Evolutionary conservation across 2,888 invertebrate species (phyloP), one percentile per base, ranked within the genome.

Genomic region (Acanthopleura granulata): DNA sequence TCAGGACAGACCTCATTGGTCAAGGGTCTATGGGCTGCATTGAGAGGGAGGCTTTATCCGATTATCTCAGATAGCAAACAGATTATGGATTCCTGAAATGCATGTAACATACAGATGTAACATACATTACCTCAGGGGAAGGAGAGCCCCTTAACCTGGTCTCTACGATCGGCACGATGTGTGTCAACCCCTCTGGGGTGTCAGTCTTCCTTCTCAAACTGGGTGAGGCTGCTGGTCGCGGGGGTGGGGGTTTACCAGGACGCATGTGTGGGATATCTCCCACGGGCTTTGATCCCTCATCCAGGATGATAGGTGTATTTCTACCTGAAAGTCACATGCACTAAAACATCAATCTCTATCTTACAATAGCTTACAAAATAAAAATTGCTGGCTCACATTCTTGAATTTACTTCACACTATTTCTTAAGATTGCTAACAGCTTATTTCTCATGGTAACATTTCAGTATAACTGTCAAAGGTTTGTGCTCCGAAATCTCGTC

Each of bases 221-320:
- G 25, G 79, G 74, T 18, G 81, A 77, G 18, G 74, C 61, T 18
- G 76, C 18, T 11, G 76, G 75, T 11, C 50, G 15, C 1, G 73
- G 75, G 70, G 50, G 72, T n/a, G 62, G 71, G 22, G 79, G 76
- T 66, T 66, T 66, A 22, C 29, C 29, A 11, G 40, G 72, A 12
- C 73, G 75, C 25, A 71, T 18, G 16, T 62, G 73, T 1, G 72
- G 83, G 73, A 51, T 77, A 70, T 75, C 50, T 14, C 50, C 51
- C 25, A 15, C 12, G 25, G n/a, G 27, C 25, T 29, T 50, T 9
- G 9, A 22, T 4, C 27, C 50, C 72, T 79, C 79, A 76, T 79
- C 80, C 49, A 78, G 76, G 14, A 76, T 40, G 49, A 81, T 81
- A n/a, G 86, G 86, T 75, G 85, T 86, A 57, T 75, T 79, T n/a